Evolutionary conservation across 2,113 vertebrate species (phyloP), one percentile per base, ranked within the genome.

Genomic region (Cyprinodon tularosa): DNA sequence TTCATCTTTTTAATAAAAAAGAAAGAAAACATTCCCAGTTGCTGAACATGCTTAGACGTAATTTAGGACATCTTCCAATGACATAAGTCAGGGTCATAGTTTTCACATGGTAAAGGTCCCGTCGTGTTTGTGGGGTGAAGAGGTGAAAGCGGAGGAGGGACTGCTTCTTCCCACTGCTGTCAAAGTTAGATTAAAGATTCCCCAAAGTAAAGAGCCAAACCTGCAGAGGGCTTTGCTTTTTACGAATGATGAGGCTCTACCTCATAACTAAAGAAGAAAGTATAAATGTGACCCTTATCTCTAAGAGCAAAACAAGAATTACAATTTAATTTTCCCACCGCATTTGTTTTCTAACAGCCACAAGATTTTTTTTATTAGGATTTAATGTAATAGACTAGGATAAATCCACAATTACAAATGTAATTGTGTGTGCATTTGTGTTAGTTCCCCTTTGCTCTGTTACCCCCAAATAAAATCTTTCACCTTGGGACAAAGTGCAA

Each of bases 61-160:
- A 84, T 62, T 77, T 62, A 53, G 60, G 70, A 77, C 86, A 76
- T 86, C 73, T 76, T 62, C 62, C 74, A 42, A 60, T 68, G 80
- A 79, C 80, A 83, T 86, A 73, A 82, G 76, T 65, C 73, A 53
- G 60, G 66, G 66, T 83, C 66, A 45, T 68, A 50, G 14, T 68
- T 80, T 89, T 87, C 78, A 83, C 78, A 78, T 37, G 78, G 74
- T 62, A 50, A 68, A 82, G n/a, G 63, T 72, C 64, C 36, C 20
- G 44, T 22, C 3, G 15, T 74, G 77, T 75, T 78, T 63, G 68
- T 15, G 42, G 48, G 82, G 76, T 65, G 57, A 76, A 82, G 78
- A 84, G 71, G 77, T 88, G 15, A 75, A 82, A 62, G 62, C 36
- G 22, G 62, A 71, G 61, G 62, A 73, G 70, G 81, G 60, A 60